Base-by-base conservation (phyloP, 2,888 invertebrate genomes). In the Drosophila sordidapex region DNA sequence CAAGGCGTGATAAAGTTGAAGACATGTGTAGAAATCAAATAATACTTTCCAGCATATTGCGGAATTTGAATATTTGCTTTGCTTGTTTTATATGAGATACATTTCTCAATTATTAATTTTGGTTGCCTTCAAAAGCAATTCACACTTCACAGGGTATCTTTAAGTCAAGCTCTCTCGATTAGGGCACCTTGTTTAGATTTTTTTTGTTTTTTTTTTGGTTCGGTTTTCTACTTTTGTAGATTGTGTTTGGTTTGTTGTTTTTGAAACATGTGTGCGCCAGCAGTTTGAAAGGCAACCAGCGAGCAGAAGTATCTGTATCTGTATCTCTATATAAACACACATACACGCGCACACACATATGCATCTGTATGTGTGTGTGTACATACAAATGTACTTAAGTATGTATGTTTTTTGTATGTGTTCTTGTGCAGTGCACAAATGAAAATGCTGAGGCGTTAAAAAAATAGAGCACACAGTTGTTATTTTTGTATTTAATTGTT, bases 361-460 rank as follows among this genome's bases (percentile, higher is more conserved):
- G 13, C 7, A 46, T 43, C 13, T 46, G 43, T 25, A 0, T 46
- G 31, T 33, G 21, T 46, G 7, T 46, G 21, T 21, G 7, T 46
- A 52, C 38, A 57, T 64, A 40, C 71, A 40, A 74, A 46, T 49
- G 64, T 62, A 43, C 60, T 52, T 51, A 60, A 62, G 31, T 61
- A 61, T 56, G 52, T 64, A 38, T 69, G 69, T 76, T 68, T 67
- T 8, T 8, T 46, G 60, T 54, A 48, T 48, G 36, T 74, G 58
- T 76, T 78, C 61, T 74, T 79, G 81, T 69, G 76, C 81, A 81
- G 52, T 81, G 83, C 79, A 79, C 76, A 79, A 76, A 72, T 80
- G 65, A 82, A 86, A 88, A 87, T 77, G 87, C 87, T 87, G 89
- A 87, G 87, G 85, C 87, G 89, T 89, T 87, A 85, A 83, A 79